These are phyloP conservation scores for Eupithecia subfuscata DNA, from an alignment of 2,888 invertebrate species.

Conservation along the genomic window DNA sequence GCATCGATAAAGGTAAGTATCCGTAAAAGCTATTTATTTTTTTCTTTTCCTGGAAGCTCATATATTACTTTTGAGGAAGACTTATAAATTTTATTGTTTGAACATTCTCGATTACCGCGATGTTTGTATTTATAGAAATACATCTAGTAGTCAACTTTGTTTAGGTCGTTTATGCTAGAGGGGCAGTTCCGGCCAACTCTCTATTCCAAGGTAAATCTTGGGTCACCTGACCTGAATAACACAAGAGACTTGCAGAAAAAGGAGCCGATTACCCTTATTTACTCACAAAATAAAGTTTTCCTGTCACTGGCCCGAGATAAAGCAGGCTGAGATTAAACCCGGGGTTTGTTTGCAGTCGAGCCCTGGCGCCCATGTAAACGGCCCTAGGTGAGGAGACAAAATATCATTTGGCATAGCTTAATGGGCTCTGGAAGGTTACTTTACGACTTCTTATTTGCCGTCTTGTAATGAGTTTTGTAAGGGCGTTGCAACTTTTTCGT, in stretches of 20 bases:
- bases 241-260: conserved; percentile 45
- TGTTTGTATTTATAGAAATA: neutral
- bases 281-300: conserved; percentile 80
- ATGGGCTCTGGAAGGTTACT: conserved; percentile 75
- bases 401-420: conserved; percentile 81
- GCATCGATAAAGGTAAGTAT: neutral
- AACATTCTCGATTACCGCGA: neutral
- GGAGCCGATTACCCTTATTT: conserved; percentile 77
- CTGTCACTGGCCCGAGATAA: conserved; percentile 75
- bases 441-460: conserved; percentile 79
- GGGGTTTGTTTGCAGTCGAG: conserved; percentile 70
- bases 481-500: conserved; percentile 56
- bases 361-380: conserved; percentile 73
- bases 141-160: neutral
- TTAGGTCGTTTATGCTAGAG: neutral
- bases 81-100: neutral
- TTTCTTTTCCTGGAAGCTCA: neutral
- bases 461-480: conserved; percentile 80
- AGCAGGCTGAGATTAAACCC: conserved; percentile 78
- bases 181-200: neutral
- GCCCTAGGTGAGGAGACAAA: conserved; percentile 71
- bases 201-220: conserved; percentile 3
- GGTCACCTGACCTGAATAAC: conserved; percentile 36
- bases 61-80: neutral
- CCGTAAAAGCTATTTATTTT: neutral